Conservation (phyloP, 2,888 invertebrate genomes). For the Xestia c-nigrum region DNA sequence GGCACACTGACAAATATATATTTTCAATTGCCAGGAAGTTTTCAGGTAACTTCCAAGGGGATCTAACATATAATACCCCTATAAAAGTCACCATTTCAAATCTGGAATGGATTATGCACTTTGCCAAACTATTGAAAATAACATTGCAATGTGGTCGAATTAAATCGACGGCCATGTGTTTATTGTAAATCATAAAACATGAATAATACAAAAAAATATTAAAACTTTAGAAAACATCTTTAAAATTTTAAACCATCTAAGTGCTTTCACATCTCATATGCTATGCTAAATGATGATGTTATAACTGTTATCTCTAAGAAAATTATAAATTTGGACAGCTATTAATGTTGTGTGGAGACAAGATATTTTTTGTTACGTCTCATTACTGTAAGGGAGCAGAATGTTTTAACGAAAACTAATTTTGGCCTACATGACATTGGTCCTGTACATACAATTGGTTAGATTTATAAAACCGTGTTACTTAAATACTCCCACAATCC, state of each 20-base stretch:
- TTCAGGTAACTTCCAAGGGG: slow-evolving; percentile 49
- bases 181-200: slow-evolving; percentile 60
- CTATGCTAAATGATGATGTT: slow-evolving; percentile 50
- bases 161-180: slow-evolving; percentile 61
- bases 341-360: slow-evolving; percentile 43
- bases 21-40: slow-evolving; percentile 55
- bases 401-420: slow-evolving; percentile 57
- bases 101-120: slow-evolving; percentile 53
- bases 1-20: slow-evolving; percentile 62
- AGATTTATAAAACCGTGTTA: slow-evolving; percentile 42
- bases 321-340: slow-evolving; percentile 48
- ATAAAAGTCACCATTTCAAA: slow-evolving; percentile 51
- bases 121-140: slow-evolving; percentile 58
- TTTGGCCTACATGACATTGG: slow-evolving; percentile 67
- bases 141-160: slow-evolving; percentile 61
- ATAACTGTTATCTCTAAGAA: slow-evolving; percentile 50
- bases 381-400: slow-evolving; percentile 38
- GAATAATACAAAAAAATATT: slow-evolving; percentile 50
- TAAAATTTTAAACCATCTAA: slow-evolving; percentile 54
- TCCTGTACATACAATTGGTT: slow-evolving; percentile 57
- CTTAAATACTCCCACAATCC: slow-evolving; percentile 61
- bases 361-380: slow-evolving; percentile 46
- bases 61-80: slow-evolving; percentile 24
- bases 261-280: slow-evolving; percentile 60
- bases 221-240: slow-evolving; percentile 46